These are phyloP conservation scores for Tortrix viridana DNA, from an alignment of 2,888 invertebrate genomes.

Conservation along the genomic window DNA sequence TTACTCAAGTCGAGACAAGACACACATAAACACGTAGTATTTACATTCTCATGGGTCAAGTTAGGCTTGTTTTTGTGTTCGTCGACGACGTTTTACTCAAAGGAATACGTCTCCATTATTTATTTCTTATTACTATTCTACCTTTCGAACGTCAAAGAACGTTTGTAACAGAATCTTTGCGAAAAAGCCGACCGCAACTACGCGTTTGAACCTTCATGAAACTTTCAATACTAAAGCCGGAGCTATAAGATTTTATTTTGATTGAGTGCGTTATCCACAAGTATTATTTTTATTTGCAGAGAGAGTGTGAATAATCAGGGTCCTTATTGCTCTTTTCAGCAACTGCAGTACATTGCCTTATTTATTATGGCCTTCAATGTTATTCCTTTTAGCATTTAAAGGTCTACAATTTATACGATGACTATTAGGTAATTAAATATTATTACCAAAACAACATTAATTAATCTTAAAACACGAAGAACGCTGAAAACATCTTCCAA, in stretches of 20 bases:
- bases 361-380: too few relatives aligned
- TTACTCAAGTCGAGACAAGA: too few relatives aligned
- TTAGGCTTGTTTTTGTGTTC: too few relatives aligned
- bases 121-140: conserved; percentile 59
- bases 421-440: too few relatives aligned
- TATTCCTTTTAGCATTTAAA: too few relatives aligned
- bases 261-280: conserved; percentile 39
- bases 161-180: conserved; percentile 44
- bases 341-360: conserved; percentile 46
- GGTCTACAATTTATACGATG: too few relatives aligned
- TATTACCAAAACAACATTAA: too few relatives aligned
- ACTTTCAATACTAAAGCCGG: conserved; percentile 39
- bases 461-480: too few relatives aligned
- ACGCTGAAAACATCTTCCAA: too few relatives aligned
- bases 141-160: conserved; percentile 59
- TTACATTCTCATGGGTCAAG: too few relatives aligned
- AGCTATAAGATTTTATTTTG: conserved; percentile 19
- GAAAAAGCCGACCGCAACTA: conserved; percentile 42
- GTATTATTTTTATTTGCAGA: conserved; percentile 35
- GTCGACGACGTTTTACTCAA: too few relatives aligned
- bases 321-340: conserved; percentile 55
- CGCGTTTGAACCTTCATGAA: conserved; percentile 16
- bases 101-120: conserved; percentile 43
- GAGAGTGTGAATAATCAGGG: conserved; percentile 62
- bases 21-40: too few relatives aligned